Evolutionary conservation across 2,797 vertebrate genomes (phyloP), one percentile per base, ranked within the genome.

Genomic region (Remorina albescens): DNA sequence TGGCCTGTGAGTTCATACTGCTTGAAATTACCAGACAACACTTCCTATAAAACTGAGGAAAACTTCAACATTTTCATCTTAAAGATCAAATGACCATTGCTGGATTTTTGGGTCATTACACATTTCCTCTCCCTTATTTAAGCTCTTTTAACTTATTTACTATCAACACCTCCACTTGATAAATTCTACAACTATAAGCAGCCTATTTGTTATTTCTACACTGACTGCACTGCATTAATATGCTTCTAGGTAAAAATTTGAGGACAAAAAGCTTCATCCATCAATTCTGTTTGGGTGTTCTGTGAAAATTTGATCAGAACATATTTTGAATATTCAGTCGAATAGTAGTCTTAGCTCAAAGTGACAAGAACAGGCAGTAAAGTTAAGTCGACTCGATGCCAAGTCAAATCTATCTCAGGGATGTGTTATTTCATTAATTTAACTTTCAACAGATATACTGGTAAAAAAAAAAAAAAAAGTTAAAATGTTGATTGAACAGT

Each of bases 1-100:
- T 19, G 9, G 47, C 51, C 49, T 26, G 23, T 23, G 19, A 60
- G 21, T 46, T 80, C 36, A 53, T 66, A 49, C 63, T 5, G 28
- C 11, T 7, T 57, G 0, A 58, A 71, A 8, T 11, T 53, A 18
- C 13, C 23, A 63, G 28, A 46, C 0, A 1, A 32, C 37, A 15
- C 60, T 55, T 36, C 39, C n/a, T 26, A 5, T 18, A n/a, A 67
- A 64, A 54, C 39, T 28, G 32, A 2, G 0, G 8, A 10, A 19
- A n/a, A 13, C 2, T 49, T 49, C 26, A n/a, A 7, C 7, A 56
- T 42, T 30, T 58, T 19, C 51, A 13, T 54, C 2, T 49, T 26
- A 13, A 41, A 25, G 19, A 13, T 41, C 2, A 60, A 12, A 3
- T 37, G 5, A 15, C 26, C 15, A 6, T 10, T 5, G 36, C 9